phyloP scores from a whole-genome alignment of 2,888 invertebrate species.

The Dynastes tityus region DNA sequence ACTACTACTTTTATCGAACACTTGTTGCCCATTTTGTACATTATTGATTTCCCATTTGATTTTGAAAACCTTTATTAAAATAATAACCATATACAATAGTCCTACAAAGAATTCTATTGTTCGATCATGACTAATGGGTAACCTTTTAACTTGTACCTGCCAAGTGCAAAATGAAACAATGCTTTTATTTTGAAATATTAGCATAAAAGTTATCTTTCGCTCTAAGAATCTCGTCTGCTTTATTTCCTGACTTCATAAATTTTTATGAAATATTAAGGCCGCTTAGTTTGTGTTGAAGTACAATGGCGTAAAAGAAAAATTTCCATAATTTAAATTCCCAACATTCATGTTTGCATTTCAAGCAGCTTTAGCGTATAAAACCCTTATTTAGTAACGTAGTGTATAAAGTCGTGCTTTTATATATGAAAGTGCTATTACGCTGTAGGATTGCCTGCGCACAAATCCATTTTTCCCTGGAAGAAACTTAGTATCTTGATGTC shows the following conservation, averaged over 20 bases:
- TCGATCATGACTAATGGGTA: neutral
- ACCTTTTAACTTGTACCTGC: neutral
- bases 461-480: constrained; percentile 25
- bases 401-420: neutral
- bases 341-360: constrained; percentile 17
- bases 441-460: neutral
- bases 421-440: constrained; percentile 7
- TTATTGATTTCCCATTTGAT: neutral
- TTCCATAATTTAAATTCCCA: constrained; percentile 37
- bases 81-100: neutral
- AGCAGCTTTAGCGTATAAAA: constrained; percentile 11
- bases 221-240: neutral
- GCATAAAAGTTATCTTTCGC: neutral
- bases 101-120: neutral
- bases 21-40: neutral
- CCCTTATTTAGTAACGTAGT: constrained; percentile 21
- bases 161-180: constrained; percentile 7
- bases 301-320: constrained; percentile 6
- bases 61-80: neutral
- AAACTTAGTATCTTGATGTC: constrained; percentile 7
- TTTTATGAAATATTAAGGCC: constrained; percentile 25
- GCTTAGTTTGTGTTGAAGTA: constrained; percentile 6
- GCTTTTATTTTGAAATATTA: neutral
- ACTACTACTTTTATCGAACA: too few species aligned
- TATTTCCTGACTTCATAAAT: constrained; percentile 26